phyloP scores from a whole-genome alignment of 2,888 invertebrate species.

The Euclidia mi region DNA sequence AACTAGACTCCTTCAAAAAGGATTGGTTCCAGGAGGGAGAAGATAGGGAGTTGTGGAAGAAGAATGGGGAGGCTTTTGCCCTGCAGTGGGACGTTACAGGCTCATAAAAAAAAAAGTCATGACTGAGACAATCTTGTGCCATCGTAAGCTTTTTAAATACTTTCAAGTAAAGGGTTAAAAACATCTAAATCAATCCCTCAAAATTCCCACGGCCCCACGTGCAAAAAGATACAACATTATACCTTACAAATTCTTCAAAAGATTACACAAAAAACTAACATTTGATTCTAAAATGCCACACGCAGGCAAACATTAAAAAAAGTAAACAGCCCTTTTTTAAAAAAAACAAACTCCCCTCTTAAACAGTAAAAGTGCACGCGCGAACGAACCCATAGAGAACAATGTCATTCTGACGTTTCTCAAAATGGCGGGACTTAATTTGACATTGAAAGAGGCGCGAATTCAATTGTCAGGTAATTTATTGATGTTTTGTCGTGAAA shows the following conservation, averaged over 20 bases:
- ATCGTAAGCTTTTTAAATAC: too few relatives aligned
- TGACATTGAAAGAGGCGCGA: conserved; percentile 87
- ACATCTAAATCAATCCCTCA: conserved; percentile 2
- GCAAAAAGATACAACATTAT: conserved; percentile 55
- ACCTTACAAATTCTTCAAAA: conserved; percentile 46
- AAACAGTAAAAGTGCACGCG: conserved; percentile 74
- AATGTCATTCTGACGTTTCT: conserved; percentile 72
- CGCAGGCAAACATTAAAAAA: conserved; percentile 44
- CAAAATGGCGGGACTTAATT: conserved; percentile 84
- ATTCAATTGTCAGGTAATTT: conserved; percentile 87
- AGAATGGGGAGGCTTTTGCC: too few relatives aligned
- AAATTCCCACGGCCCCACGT: conserved; percentile 52
- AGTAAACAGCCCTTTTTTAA: conserved; percentile 44
- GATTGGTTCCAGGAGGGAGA: too few relatives aligned
- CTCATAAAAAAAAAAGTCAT: too few relatives aligned
- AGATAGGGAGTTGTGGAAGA: too few relatives aligned
- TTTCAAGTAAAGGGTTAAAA: conserved; percentile 6
- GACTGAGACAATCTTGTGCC: too few relatives aligned
- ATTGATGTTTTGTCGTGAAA: conserved; percentile 83
- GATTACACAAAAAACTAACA: conserved; percentile 40
- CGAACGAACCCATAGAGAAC: conserved; percentile 77
- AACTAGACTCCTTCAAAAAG: too few relatives aligned
- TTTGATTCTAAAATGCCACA: conserved; percentile 50
- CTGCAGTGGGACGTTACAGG: too few relatives aligned
- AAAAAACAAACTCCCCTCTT: conserved; percentile 75